A percentile compares a stretch with the other conserved stretches of the same genome.
These are phyloP conservation scores for Dryadula phaetusa DNA, from an alignment of 2,888 invertebrate genomes.

Conservation along the genomic window DNA sequence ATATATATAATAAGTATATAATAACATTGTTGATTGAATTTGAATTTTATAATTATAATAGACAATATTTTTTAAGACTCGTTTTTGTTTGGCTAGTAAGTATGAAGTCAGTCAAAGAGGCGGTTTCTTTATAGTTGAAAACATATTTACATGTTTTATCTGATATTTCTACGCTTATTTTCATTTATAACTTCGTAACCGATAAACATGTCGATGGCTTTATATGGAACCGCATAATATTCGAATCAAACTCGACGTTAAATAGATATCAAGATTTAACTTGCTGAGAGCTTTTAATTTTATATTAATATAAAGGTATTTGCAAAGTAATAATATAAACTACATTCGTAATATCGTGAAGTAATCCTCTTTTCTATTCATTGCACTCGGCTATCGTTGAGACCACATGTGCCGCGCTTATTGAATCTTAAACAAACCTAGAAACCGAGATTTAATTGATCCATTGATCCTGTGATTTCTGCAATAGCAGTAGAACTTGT, in stretches of 20 bases:
- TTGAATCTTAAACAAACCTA: conserved; percentile 9
- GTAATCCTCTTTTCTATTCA: neutral
- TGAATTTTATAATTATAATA: too few relatives aligned
- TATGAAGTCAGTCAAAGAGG: too few relatives aligned
- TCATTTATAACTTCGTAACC: too few relatives aligned
- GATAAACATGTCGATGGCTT: neutral
- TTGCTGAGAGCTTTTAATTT: neutral
- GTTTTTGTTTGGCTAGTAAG: too few relatives aligned
- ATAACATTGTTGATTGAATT: too few relatives aligned
- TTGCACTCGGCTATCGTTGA: too few relatives aligned
- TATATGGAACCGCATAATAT: neutral
- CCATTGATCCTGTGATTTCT: conserved; percentile 8
- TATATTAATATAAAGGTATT: neutral
- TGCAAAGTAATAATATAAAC: neutral
- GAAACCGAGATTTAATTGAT: conserved; percentile 12
- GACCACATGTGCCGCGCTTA: conserved; percentile 9
- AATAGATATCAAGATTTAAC: neutral
- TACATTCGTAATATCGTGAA: neutral
- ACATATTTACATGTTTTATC: too few relatives aligned
- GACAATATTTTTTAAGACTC: too few relatives aligned
- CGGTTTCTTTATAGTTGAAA: too few relatives aligned
- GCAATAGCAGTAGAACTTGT: conserved; percentile 9
- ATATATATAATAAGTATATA: too few relatives aligned
- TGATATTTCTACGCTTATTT: too few relatives aligned
- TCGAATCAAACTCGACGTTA: neutral